phyloP scores from a whole-genome alignment of 2,113 vertebrate genomes.

The Apteryx owenii region DNA sequence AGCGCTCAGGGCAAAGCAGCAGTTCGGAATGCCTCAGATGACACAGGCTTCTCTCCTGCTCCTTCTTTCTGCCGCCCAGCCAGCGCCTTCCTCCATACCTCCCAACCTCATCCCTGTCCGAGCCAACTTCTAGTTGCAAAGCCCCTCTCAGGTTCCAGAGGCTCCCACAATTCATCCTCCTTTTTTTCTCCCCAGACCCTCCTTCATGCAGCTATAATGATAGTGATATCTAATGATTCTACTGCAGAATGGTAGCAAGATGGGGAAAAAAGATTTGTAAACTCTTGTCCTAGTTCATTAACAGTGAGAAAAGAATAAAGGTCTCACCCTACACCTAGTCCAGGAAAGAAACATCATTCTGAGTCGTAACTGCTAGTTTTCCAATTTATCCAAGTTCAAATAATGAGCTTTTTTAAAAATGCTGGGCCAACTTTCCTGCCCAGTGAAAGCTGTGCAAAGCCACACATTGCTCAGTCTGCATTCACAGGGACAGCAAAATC shows the following conservation, averaged over 20 bases:
- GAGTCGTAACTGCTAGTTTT: not conserved
- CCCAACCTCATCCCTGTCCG: not conserved
- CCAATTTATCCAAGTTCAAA: not conserved
- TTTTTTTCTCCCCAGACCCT: no score
- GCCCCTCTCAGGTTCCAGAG: not conserved
- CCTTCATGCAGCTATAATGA: not conserved
- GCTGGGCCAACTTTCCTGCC: not conserved
- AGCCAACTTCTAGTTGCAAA: not conserved
- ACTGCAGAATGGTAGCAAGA: not conserved
- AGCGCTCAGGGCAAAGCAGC: not conserved
- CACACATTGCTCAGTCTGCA: accelerated
- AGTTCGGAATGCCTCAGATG: not conserved
- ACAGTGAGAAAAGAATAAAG: not conserved
- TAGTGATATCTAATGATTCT: not conserved
- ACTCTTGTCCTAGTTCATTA: not conserved
- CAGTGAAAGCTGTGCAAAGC: not conserved
- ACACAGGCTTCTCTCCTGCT: not conserved
- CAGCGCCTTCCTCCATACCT: not conserved
- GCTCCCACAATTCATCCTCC: not conserved
- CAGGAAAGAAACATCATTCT: accelerated
- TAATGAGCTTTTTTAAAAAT: not conserved
- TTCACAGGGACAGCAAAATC: not conserved
- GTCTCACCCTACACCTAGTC: not conserved
- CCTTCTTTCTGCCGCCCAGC: not conserved
- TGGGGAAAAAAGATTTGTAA: not conserved